These are phyloP conservation scores for Torymus texanus DNA, from an alignment of 2,888 invertebrate species.

Conservation along the genomic window DNA sequence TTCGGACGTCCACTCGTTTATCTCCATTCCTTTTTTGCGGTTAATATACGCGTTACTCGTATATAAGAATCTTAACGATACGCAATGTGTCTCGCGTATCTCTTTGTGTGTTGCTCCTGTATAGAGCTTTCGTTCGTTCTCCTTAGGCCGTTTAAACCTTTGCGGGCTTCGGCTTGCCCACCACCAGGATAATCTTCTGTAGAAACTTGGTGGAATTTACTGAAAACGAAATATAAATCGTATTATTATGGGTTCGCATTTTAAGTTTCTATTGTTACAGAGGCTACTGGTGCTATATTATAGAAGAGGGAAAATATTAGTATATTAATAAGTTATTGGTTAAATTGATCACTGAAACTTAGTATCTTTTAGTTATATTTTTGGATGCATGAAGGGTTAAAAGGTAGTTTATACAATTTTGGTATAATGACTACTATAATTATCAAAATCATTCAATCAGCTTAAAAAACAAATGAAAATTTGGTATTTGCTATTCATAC, in stretches of 20 bases:
- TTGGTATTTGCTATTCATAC: too few relatives aligned
- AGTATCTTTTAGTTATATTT: too few relatives aligned
- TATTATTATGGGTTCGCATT: background rate
- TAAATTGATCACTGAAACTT: too few relatives aligned
- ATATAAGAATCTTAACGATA: constrained; percentile 23
- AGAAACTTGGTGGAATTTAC: constrained; percentile 80
- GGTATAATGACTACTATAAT: too few relatives aligned
- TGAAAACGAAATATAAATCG: constrained; percentile 71
- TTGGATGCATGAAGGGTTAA: too few relatives aligned
- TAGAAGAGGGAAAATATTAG: too few relatives aligned
- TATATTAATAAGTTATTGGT: too few relatives aligned
- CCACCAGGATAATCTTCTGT: constrained; percentile 85
- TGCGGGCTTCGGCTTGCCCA: constrained; percentile 84
- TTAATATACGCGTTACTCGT: background rate
- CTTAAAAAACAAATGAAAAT: too few relatives aligned
- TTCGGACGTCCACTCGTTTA: constrained; percentile 46
- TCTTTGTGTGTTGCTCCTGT: background rate
- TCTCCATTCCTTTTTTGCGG: constrained; percentile 16
- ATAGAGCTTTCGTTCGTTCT: constrained; percentile 24
- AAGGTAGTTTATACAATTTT: too few relatives aligned
- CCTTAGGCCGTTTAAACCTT: constrained; percentile 77
- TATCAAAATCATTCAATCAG: too few relatives aligned
- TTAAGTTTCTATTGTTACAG: background rate
- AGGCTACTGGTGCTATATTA: background rate
- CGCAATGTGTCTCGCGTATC: background rate